Base-by-base conservation (phyloP, 2,113 vertebrate species). In the Scytalopus superciliaris region DNA sequence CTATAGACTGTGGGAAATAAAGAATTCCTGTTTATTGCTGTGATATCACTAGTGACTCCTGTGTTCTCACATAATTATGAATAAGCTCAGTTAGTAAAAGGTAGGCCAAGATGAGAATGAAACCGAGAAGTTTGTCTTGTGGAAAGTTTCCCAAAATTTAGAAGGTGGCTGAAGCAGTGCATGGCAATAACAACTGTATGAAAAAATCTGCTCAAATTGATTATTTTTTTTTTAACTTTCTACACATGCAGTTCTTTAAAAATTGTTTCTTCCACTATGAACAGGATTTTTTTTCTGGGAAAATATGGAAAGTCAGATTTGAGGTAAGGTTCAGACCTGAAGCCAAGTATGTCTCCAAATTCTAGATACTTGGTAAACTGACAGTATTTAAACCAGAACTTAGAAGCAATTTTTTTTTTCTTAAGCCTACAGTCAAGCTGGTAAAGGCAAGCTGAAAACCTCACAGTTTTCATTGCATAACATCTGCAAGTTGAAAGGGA, bases 151-250 rank as follows among this genome's bases (percentile, higher is more conserved):
- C 3, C 5, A 39, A 24, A 74, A 49, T 28, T 14, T 60, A 80
- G 42, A 66, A 66, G 40, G 27, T n/a, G 9, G 21, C 18, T 81
- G 23, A 73, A 70, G 28, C 33, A 30, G 12, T 74, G 17, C 15
- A 49, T 59, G 24, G 21, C 33, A 67, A 10, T 84, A 74, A 49
- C 4, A 74, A 73, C 12, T 60, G 17, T 37, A 42, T 64, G 86
- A 2, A 44, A 80, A 86, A 57, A 47, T 13, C 7, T 68, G 9
- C 23, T 90, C 11, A 24, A 10, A 45, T 19, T 40, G 19, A 40
- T 50, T 14, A 0, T 0, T 66, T 62, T 80, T 11, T n/a, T n/a
- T n/a, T n/a, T n/a, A n/a, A 14, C 6, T 93, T 90, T 67, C 18
- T 80, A 22, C 4, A 57, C 12, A 11, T 47, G 79, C 30, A 55